Percentiles rank a stretch among this genome's conserved stretches.
These are phyloP conservation scores for Rhabditoides inermis DNA, from an alignment of 2,888 invertebrate genomes.

Conservation along the genomic window DNA sequence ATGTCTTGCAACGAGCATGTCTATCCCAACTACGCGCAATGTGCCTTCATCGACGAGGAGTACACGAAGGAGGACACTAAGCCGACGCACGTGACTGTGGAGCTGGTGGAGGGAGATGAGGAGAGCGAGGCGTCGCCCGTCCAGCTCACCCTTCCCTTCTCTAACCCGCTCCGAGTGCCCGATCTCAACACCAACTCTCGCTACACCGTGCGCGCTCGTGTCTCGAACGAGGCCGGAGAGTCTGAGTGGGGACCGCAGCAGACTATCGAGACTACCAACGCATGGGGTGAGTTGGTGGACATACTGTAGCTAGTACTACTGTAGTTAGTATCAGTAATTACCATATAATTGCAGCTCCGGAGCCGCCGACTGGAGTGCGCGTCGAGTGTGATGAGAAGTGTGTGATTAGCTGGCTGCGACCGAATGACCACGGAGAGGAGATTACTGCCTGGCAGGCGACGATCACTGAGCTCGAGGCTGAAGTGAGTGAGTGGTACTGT, in stretches of 20 bases:
- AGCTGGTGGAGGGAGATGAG: slow-evolving; percentile 16
- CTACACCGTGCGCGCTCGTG: slow-evolving; percentile 27
- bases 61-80: slow-evolving; percentile 12
- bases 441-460: slow-evolving; percentile 25
- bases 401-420: slow-evolving; percentile 33
- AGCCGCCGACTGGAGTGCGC: slow-evolving; percentile 18
- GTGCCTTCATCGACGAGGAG: slow-evolving; percentile 16
- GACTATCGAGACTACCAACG: slow-evolving; percentile 30
- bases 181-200: slow-evolving; percentile 22
- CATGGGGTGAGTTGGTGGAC: slow-evolving; percentile 18
- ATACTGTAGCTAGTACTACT: neutral
- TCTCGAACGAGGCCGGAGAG: slow-evolving; percentile 35
- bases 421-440: slow-evolving; percentile 35
- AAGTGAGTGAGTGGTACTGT: slow-evolving; percentile 1
- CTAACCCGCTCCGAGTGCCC: slow-evolving; percentile 16
- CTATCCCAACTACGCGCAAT: slow-evolving; percentile 34
- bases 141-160: too few species aligned
- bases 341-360: slow-evolving; percentile 21
- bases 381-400: slow-evolving; percentile 32
- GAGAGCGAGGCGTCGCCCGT: slow-evolving; percentile 8
- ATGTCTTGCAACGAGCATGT: slow-evolving; percentile 26
- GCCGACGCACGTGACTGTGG: slow-evolving; percentile 19
- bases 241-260: slow-evolving; percentile 23
- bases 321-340: neutral
- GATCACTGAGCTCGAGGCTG: slow-evolving; percentile 17